A percentile compares a stretch with the other conserved stretches of the same genome.
phyloP scores from a whole-genome alignment of 2,113 vertebrate genomes.

The Phylloscopus whistleri region DNA sequence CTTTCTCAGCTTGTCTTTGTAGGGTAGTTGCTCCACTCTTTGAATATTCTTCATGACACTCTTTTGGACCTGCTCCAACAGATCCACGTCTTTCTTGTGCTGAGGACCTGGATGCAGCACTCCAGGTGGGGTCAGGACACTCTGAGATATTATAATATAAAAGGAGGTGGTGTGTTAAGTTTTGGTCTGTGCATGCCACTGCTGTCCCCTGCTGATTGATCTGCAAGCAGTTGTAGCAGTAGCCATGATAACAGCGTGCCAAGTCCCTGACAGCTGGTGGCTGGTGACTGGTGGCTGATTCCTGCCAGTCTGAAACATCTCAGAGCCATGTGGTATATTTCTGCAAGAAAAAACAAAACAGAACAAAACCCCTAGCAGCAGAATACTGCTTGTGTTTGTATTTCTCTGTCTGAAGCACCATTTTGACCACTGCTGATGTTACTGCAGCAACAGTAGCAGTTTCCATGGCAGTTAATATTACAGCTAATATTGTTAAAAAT shows the following conservation, averaged over 20 bases:
- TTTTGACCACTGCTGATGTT: neutral
- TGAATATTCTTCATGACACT: neutral
- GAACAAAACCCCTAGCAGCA: neutral
- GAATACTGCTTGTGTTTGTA: neutral
- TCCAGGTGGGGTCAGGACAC: neutral
- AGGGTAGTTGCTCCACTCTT: neutral
- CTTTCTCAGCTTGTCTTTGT: neutral
- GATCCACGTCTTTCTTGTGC: neutral
- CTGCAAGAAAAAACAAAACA: neutral
- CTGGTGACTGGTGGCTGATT: neutral
- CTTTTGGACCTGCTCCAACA: neutral
- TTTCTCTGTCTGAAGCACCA: neutral
- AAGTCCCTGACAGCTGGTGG: neutral
- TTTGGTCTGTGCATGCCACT: neutral
- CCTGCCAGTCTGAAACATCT: neutral
- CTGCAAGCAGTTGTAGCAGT: neutral
- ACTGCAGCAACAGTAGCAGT: neutral
- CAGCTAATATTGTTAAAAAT: slow-evolving; percentile 5
- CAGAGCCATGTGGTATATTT: neutral
- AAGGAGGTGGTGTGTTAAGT: neutral
- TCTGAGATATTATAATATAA: neutral
- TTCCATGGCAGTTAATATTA: slow-evolving; percentile 40
- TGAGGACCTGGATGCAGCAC: neutral
- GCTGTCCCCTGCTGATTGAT: neutral
- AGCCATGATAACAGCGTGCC: neutral